Conservation (phyloP, 2,797 vertebrate genomes). For the Rachycentron canadum region DNA sequence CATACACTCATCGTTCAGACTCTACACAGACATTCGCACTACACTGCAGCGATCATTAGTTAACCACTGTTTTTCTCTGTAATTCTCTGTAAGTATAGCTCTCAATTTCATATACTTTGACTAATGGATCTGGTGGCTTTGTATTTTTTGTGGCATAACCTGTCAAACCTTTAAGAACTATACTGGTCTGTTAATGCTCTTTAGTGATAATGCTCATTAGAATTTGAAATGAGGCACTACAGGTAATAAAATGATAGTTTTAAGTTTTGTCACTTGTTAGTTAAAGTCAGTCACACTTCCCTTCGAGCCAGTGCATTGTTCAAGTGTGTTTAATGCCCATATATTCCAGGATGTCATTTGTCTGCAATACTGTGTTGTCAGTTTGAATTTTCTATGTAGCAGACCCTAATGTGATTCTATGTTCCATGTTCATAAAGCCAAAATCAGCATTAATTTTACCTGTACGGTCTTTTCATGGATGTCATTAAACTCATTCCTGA, state of each 20-base stretch:
- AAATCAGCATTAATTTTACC: conserved; percentile 8
- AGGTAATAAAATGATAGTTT: conserved; percentile 1
- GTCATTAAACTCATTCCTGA: not conserved
- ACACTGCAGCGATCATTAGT: conserved; percentile 59
- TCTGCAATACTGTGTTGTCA: conserved; percentile 5
- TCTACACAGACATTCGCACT: conserved; percentile 37
- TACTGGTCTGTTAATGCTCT: conserved; percentile 5
- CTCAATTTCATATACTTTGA: conserved; percentile 36
- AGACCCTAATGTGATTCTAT: not conserved
- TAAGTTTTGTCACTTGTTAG: not conserved
- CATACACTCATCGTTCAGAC: conserved; percentile 40
- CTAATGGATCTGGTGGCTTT: conserved; percentile 21
- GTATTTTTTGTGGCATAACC: conserved; percentile 16
- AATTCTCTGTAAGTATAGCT: conserved; percentile 63
- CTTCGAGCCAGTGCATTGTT: not conserved
- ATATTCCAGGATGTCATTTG: not conserved
- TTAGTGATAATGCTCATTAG: not conserved
- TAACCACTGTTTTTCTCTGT: conserved; percentile 36
- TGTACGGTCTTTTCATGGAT: not conserved
- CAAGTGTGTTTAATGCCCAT: too few relatives aligned
- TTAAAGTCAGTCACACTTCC: conserved; percentile 12
- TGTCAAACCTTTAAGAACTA: conserved; percentile 11
- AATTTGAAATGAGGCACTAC: not conserved
- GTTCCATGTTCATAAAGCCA: conserved; percentile 6
- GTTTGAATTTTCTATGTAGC: conserved; percentile 12